phyloP scores from a whole-genome alignment of 2,113 vertebrate species.

The Oreotragus oreotragus region DNA sequence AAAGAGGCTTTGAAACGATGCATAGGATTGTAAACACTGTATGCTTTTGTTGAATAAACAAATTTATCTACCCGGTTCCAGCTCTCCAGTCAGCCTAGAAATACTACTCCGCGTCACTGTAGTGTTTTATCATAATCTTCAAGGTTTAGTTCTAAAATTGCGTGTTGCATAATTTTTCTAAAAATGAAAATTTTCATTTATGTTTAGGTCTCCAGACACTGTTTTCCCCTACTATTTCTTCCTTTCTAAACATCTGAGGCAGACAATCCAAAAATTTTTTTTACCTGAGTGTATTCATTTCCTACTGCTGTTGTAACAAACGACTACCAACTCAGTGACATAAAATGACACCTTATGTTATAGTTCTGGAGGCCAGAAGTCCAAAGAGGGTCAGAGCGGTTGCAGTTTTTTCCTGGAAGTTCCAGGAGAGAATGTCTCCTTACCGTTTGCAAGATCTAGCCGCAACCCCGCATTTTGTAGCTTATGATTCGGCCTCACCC shows the following conservation, averaged over 20 bases:
- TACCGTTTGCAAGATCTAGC: neutral
- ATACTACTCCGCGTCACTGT: neutral
- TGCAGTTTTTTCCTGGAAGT: neutral
- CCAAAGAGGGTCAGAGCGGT: too few species aligned
- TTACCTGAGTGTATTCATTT: neutral
- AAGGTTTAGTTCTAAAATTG: neutral
- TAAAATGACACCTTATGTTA: neutral
- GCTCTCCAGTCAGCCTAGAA: neutral
- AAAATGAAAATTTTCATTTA: neutral
- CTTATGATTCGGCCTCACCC: too few species aligned
- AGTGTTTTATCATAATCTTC: neutral
- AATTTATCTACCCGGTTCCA: neutral
- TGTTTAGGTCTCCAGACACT: neutral
- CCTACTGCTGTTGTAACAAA: neutral
- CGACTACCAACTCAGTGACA: neutral
- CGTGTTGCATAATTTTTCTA: neutral
- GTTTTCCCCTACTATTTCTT: neutral
- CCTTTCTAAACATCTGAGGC: neutral
- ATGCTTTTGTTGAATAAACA: neutral
- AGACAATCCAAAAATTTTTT: neutral
- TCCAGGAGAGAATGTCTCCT: neutral
- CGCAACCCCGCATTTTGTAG: rapidly evolving
- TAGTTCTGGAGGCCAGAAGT: neutral
- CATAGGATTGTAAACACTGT: neutral
- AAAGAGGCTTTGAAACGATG: neutral